Base-by-base conservation (phyloP, 1,140 invertebrate species). In the Drosophila nasuta region DNA sequence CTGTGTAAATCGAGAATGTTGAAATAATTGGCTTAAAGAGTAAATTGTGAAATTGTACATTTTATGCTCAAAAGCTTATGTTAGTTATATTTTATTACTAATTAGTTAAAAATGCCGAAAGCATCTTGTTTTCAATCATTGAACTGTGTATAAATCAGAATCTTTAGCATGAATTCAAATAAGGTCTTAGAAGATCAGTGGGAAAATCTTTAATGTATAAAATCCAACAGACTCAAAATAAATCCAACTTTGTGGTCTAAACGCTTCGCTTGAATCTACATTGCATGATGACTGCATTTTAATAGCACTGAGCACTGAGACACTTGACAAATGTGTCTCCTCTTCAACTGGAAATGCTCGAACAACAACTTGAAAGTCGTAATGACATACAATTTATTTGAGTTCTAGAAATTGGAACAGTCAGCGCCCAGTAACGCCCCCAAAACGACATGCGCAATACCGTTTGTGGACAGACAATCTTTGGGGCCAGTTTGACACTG, bases 371-470 rank as follows among this genome's bases (percentile, higher is more conserved):
- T 62, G 78, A 85, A 79, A 68, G 52, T 77, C 52, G 49, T 82
- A 87, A 86, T 86, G 82, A 87, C 82, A 76, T 52, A 82, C 76
- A 87, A 87, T 87, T 87, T 86, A 87, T 86, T 76, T 45, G 58
- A 75, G 52, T 45, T 64, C n/a, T 38, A 35, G 66, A 67, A 75
- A 86, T 68, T 81, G 77, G 75, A 72, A 51, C 75, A 64, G 43
- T 58, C 45, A 46, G 54, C 78, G 56, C 63, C 79, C 58, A 68
- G 54, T 20, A 15, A 57, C 54, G 35, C 54, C 77, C 59, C 30
- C 8, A 51, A 54, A 69, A 63, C 20, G 63, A 79, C 69, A 82
- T 65, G 64, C 43, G 54, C 30, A 30, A 30, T 56, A 15, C 43
- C 46, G 45, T 49, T 25, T 78, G 81, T 71, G 64, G 33, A 62